A percentile compares a stretch with the other conserved stretches of the same genome.
Evolutionary conservation across 1,140 invertebrate species (phyloP).

Genomic region (Pseudomyrmex gracilis): DNA sequence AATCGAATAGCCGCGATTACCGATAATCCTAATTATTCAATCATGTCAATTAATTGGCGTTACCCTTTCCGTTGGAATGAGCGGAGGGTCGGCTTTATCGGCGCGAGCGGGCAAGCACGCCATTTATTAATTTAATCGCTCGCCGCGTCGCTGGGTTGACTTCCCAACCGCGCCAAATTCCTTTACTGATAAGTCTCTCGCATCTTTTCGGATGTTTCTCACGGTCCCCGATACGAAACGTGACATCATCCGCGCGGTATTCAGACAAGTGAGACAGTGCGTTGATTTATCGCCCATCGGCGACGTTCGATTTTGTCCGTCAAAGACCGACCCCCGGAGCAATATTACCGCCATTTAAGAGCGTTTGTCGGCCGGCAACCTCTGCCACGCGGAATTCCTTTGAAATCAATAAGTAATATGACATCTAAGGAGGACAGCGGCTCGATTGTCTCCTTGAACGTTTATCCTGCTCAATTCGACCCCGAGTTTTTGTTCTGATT

Average conservation of each 20-base stretch:
- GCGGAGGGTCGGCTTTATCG: conserved; percentile 1
- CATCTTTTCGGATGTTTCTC: conserved; percentile 60
- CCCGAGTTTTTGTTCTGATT: conserved; percentile 49
- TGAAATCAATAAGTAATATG: conserved; percentile 75
- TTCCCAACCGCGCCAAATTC: conserved; percentile 39
- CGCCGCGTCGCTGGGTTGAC: conserved; percentile 27
- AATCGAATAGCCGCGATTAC: conserved; percentile 22
- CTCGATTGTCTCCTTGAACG: conserved; percentile 65
- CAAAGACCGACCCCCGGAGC: conserved; percentile 61
- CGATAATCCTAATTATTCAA: conserved; percentile 55
- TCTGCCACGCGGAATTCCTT: conserved; percentile 62
- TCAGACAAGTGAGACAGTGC: conserved; percentile 62
- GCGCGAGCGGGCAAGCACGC: neutral
- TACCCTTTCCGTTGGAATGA: conserved; percentile 1
- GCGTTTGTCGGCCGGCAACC: conserved; percentile 50
- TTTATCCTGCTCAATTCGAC: conserved; percentile 60
- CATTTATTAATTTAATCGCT: conserved; percentile 58
- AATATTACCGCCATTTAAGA: conserved; percentile 69
- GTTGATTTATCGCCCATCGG: conserved; percentile 48
- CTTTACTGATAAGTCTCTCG: conserved; percentile 5
- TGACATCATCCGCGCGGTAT: conserved; percentile 71
- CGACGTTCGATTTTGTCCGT: conserved; percentile 61
- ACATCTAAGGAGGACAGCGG: conserved; percentile 72
- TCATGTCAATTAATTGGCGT: conserved; percentile 24
- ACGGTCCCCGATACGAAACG: conserved; percentile 58